Percentiles rank a stretch among this genome's conserved stretches.
These are phyloP conservation scores for Apodemus agrarius DNA, from an alignment of 2,797 vertebrate species.

Conservation along the genomic window DNA sequence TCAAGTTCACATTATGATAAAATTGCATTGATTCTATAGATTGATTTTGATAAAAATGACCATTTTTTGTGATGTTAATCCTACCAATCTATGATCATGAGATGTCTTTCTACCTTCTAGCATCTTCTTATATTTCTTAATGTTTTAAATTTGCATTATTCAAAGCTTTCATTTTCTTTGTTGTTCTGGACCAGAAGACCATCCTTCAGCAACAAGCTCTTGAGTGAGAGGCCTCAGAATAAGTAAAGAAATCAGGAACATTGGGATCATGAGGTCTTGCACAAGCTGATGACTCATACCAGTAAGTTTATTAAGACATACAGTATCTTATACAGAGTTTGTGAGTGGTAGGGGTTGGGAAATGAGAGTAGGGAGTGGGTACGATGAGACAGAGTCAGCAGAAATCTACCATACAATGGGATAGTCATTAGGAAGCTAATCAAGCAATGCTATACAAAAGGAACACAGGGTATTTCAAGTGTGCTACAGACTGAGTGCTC, in stretches of 20 bases:
- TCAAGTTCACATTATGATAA: not conserved
- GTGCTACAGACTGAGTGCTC: not conserved
- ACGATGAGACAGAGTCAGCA: no score
- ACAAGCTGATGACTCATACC: not conserved
- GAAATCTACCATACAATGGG: not conserved
- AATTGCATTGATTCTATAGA: not conserved
- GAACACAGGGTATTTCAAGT: not conserved
- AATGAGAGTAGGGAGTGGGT: not conserved
- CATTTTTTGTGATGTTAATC: not conserved
- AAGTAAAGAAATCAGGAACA: not conserved
- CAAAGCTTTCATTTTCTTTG: not conserved
- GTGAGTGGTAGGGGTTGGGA: not conserved
- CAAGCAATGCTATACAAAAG: not conserved
- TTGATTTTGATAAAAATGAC: not conserved
- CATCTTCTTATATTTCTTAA: not conserved
- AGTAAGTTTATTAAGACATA: not conserved
- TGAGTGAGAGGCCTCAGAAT: not conserved
- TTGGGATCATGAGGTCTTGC: not conserved
- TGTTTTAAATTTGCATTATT: not conserved
- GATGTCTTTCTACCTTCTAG: not conserved
- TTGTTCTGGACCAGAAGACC: not conserved
- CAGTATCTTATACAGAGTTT: not conserved
- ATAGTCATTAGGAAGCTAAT: not conserved
- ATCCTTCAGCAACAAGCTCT: not conserved
- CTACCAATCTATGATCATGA: not conserved